These are phyloP conservation scores for Picus viridis DNA, from an alignment of 2,797 vertebrate species.

Conservation along the genomic window DNA sequence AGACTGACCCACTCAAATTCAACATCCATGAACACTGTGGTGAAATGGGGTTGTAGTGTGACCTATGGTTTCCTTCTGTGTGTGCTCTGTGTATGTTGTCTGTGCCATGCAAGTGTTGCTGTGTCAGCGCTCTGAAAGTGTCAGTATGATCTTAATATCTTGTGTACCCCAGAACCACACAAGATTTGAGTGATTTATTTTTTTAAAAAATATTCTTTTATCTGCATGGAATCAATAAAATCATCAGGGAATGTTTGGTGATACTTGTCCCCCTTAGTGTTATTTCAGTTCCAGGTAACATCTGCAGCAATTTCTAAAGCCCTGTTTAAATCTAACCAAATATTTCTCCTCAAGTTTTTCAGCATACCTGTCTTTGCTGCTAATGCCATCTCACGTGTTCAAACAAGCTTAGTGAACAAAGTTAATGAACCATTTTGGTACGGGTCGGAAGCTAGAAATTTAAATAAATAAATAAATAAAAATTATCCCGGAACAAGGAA, in stretches of 20 bases:
- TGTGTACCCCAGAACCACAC: not conserved
- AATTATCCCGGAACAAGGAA: not conserved
- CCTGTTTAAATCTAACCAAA: not conserved
- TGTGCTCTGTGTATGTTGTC: not conserved
- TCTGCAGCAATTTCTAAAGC: not conserved
- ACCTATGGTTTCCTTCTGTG: not conserved
- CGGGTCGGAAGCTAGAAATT: not conserved
- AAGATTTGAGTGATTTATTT: not conserved
- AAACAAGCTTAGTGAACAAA: conserved; percentile 47
- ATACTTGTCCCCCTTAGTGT: not conserved
- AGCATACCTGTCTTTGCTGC: conserved; percentile 7
- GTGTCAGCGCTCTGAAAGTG: not conserved
- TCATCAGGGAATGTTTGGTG: not conserved
- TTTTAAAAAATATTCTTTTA: not conserved
- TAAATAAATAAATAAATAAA: not conserved
- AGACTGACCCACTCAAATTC: not conserved
- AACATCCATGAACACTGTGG: not conserved
- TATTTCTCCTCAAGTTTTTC: not conserved
- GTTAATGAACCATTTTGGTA: conserved; percentile 43
- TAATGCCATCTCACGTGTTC: conserved; percentile 40
- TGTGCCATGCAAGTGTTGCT: not conserved
- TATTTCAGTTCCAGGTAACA: not conserved
- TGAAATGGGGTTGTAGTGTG: not conserved
- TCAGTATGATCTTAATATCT: not conserved
- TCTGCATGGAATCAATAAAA: not conserved